Base-by-base conservation (phyloP, 1,140 invertebrate species). In the Akabosia matsudoensis region DNA sequence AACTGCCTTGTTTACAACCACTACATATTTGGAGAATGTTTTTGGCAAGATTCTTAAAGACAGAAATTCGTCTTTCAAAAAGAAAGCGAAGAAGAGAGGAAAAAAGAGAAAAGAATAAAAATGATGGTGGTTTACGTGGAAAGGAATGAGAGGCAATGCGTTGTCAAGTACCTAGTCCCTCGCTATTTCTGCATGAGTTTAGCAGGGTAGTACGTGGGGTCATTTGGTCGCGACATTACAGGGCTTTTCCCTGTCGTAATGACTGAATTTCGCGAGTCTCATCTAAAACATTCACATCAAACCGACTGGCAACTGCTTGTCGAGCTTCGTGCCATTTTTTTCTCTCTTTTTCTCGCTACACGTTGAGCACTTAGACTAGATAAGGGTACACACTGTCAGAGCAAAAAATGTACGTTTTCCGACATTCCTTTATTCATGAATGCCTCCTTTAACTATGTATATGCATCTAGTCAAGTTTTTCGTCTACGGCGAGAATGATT, bases 201-300 rank as follows among this genome's bases (percentile, higher is more conserved):
- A 67, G 61, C 24, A 67, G 4, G 30, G 31, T 24, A 67, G 31
- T 67, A 67, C 31, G 61, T 67, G 61, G 61, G 61, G 61, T 67
- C 61, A 67, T 67, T 67, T 67, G 61, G 61, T 67, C 61, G 61
- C 30, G 61, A 67, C 61, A 67, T 67, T 30, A 67, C 28, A 67
- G 61, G 54, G 30, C 61, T 67, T 67, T 67, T 67, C 61, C 61
- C 61, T 67, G 61, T 67, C 61, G 61, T 67, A 67, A 67, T 67
- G 61, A 67, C 61, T 67, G 61, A 67, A 67, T 67, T 67, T 67
- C 28, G 61, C 30, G 61, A 67, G 31, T 67, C 26, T 67, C 61
- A 67, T 67, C 61, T 67, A 31, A 28, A 67, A 67, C 61, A 67
- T 67, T 67, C 61, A 67, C 61, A 67, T 30, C 61, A 67, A 67